Evolutionary conservation across 2,113 vertebrate genomes (phyloP).

Genomic region (Condylura cristata): DNA sequence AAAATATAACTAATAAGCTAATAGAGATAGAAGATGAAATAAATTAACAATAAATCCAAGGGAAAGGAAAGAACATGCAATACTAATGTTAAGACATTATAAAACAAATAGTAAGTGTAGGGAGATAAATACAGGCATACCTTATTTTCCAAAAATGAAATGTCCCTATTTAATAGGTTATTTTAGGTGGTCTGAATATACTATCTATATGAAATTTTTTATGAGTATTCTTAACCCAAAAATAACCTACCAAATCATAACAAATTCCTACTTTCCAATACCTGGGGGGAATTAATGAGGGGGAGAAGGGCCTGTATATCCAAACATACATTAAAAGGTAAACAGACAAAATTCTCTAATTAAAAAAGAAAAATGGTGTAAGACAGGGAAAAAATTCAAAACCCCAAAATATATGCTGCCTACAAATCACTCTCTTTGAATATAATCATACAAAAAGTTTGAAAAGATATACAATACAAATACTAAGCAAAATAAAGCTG

Average conservation of each 20-base stretch:
- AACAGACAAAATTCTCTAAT: background rate
- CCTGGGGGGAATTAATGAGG: too few relatives aligned
- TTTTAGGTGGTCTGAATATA: background rate
- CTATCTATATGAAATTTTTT: background rate
- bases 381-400: background rate
- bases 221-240: background rate
- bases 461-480: background rate
- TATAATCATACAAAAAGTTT: background rate
- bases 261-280: background rate
- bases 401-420: background rate
- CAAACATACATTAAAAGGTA: background rate
- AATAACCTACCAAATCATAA: too few relatives aligned
- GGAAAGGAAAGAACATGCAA: slow-evolving; percentile 16
- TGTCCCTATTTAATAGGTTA: background rate
- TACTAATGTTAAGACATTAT: background rate
- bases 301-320: background rate
- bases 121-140: background rate
- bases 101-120: background rate
- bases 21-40: slow-evolving; percentile 20
- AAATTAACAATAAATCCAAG: background rate
- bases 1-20: background rate
- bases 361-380: slow-evolving; percentile 13
- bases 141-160: background rate
- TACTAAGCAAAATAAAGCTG: background rate
- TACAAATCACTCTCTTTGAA: background rate